A percentile compares a stretch with the other conserved stretches of the same genome.
Evolutionary conservation across 2,888 invertebrate genomes (phyloP).

Genomic region (Mycalesis mineus): DNA sequence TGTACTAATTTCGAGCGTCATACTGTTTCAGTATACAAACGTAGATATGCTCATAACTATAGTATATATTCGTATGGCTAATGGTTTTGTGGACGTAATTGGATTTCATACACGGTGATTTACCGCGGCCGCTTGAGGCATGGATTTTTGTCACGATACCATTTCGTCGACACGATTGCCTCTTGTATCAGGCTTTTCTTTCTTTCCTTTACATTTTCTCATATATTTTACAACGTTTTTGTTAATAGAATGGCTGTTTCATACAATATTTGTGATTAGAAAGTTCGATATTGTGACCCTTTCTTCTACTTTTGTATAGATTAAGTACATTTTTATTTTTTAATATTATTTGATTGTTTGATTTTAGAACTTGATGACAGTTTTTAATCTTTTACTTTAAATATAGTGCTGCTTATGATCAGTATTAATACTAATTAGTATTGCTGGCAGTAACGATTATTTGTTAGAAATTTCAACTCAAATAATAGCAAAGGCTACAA

Average conservation of each 20-base stretch:
- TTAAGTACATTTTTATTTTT: too few relatives aligned
- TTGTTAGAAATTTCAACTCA: too few relatives aligned
- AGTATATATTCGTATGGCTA: constrained; percentile 39
- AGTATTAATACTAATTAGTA: too few relatives aligned
- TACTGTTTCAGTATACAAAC: too few relatives aligned
- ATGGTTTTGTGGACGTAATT: constrained; percentile 71
- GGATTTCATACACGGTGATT: constrained; percentile 70
- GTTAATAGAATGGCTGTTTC: constrained; percentile 3
- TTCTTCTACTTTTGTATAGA: neutral
- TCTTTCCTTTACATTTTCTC: constrained; percentile 27
- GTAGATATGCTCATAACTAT: too few relatives aligned
- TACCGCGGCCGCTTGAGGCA: constrained; percentile 63
- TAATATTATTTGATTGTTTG: too few relatives aligned
- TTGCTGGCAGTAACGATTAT: too few relatives aligned
- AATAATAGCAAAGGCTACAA: too few relatives aligned
- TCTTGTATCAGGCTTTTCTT: constrained; percentile 39
- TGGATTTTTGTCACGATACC: constrained; percentile 76
- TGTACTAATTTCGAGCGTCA: too few relatives aligned
- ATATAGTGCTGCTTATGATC: too few relatives aligned
- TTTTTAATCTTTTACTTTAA: too few relatives aligned
- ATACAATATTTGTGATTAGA: neutral
- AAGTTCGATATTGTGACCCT: neutral
- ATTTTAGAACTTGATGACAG: too few relatives aligned
- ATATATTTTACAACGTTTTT: constrained; percentile 3
- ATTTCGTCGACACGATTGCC: constrained; percentile 61